Evolutionary conservation across 2,888 invertebrate genomes (phyloP).

Genomic region (Lucinisca nassula): DNA sequence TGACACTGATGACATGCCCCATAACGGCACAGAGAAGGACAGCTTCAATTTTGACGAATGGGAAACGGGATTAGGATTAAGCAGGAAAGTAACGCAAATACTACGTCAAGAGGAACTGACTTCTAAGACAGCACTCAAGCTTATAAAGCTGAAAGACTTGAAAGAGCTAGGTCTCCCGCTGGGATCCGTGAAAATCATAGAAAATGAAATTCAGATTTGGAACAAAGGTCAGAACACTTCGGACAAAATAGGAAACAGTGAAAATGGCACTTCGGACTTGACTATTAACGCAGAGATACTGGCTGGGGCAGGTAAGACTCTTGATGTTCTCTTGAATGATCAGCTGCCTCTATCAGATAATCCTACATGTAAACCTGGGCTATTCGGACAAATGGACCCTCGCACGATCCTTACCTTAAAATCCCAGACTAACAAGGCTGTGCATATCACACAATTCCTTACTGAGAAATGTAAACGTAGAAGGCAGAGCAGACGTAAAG

Average conservation of each 20-base stretch:
- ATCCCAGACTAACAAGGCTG: not conserved
- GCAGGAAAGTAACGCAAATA: not conserved
- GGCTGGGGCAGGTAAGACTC: not conserved
- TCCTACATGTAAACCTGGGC: not conserved
- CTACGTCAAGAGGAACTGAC: not conserved
- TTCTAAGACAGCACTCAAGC: not conserved
- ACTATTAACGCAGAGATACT: not conserved
- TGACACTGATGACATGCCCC: not conserved
- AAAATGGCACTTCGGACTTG: not conserved
- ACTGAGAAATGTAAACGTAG: conserved; percentile 38
- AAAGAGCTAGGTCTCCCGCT: not conserved
- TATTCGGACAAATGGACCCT: not conserved
- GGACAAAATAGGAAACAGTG: not conserved
- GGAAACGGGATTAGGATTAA: not conserved
- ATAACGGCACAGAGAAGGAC: not conserved
- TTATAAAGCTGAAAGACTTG: not conserved
- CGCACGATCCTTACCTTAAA: too few relatives aligned
- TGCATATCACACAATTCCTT: conserved; percentile 35
- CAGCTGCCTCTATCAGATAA: not conserved
- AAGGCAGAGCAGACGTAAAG: conserved; percentile 35
- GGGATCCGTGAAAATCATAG: not conserved
- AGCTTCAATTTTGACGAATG: not conserved
- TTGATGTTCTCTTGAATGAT: not conserved
- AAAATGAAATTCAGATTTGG: not conserved
- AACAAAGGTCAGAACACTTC: not conserved